Base-by-base conservation (phyloP, 2,113 vertebrate genomes). In the Mystacornis crossleyi region DNA sequence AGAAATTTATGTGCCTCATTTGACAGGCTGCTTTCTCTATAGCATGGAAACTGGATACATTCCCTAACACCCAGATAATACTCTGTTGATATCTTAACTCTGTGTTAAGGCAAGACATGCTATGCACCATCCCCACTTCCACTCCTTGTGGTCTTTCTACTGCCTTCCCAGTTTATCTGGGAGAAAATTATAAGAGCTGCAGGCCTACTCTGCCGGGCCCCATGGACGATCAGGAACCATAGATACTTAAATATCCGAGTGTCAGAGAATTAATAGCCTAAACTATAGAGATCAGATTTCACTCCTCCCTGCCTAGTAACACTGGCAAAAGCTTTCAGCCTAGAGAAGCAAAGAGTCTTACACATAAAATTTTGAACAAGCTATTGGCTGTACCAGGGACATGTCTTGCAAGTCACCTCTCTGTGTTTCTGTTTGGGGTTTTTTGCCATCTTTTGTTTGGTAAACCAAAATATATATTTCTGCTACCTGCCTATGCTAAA, bases 1-100 rank as follows among this genome's bases (percentile, higher is more conserved):
- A 80, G 58, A 90, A 88, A 94, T 97, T 88, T 80, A 92, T 82
- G 79, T 86, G 23, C 74, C 80, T 89, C 90, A 47, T 88, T 62
- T 91, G 73, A 87, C 85, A 94, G 50, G 54, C 36, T 82, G 17
- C n/a, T 87, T 94, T 92, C 33, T 69, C 48, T 69, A 1, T 36
- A 57, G 77, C 1, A 1, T 85, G 71, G 74, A 86, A 96, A 62
- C 85, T 66, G 67, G 54, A 80, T 90, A 69, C 1, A 0, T 88
- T 94, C 62, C 58, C 45, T 54, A 62, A 61, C 38, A 42, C 17
- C 8, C 42, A 57, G 74, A 57, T 86, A 85, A 75, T 65, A 45
- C 45, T 72, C 71, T 90, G 67, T 82, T 29, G 47, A 69, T 92
- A 33, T 60, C 42, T 70, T 75, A 83, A 77, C 36, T 88, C 74